phyloP scores from a whole-genome alignment of 35 echinoderm and acorn worm species.

The Acanthaster planci region DNA sequence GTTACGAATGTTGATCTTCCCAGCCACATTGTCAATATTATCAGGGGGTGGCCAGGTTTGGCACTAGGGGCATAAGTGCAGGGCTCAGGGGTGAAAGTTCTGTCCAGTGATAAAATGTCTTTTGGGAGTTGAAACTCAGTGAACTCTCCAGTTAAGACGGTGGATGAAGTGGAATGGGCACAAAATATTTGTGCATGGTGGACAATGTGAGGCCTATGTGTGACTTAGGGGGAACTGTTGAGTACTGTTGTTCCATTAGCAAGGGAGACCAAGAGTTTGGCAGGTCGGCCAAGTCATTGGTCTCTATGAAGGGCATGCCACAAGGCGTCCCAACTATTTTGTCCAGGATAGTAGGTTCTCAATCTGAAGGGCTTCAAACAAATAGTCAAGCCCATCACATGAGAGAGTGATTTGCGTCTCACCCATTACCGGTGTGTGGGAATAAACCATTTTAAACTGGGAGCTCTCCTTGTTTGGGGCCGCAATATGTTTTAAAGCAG shows the following conservation, averaged over 20 bases:
- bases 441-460: slow-evolving; percentile 79
- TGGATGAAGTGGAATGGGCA: slow-evolving; percentile 29
- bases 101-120: background rate
- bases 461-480: slow-evolving; percentile 20
- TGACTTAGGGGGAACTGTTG: too few relatives aligned
- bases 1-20: slow-evolving; percentile 48
- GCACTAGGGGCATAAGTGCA: background rate
- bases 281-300: slow-evolving; percentile 41
- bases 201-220: too few relatives aligned
- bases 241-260: slow-evolving; percentile 33
- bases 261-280: slow-evolving; percentile 33
- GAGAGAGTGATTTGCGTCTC: slow-evolving; percentile 39
- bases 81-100: slow-evolving; percentile 42
- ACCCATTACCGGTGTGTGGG: slow-evolving; percentile 51
- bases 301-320: slow-evolving; percentile 58
- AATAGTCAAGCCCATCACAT: background rate
- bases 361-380: slow-evolving; percentile 41
- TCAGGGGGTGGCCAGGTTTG: slow-evolving; percentile 27
- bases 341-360: too few relatives aligned
- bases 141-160: slow-evolving; percentile 55
- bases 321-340: slow-evolving; percentile 47
- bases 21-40: slow-evolving; percentile 16
- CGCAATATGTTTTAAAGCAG: slow-evolving; percentile 32
- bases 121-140: slow-evolving; percentile 37
- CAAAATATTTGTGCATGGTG: slow-evolving; percentile 63